Evolutionary conservation across 2,888 invertebrate species (phyloP), one percentile per base, ranked within the genome.

Genomic region (Zygogramma bicolorata): DNA sequence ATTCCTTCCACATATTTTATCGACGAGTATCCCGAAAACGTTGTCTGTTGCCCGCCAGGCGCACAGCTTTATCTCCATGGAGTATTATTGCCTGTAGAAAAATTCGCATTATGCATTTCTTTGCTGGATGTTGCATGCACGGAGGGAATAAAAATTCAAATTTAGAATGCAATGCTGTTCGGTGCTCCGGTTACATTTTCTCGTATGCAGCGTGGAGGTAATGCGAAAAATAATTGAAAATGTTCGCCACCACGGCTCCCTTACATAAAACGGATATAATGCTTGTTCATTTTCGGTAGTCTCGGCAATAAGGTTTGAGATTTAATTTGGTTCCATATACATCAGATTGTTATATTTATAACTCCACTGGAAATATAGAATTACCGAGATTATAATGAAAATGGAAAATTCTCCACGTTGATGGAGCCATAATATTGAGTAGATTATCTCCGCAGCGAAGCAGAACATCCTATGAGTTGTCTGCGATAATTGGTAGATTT

Each of bases 1-100:
- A 75, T 75, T 75, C 72, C 73, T 70, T 73, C 46, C 70, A 40
- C 77, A 77, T 77, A 77, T 74, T 75, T 77, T 68, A 75, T 68
- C 65, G 57, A 57, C 34, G 59, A 71, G 15, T 49, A 46, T 65
- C 57, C 65, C 40, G n/a, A 60, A 53, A 65, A 65, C 73, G 71
- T 71, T 69, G 74, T 75, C 74, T 77, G 71, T 5, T 38, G 63
- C 65, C 68, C 69, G 22, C 40, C 31, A 40, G 68, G 60, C n/a
- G 18, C 53, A 68, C 63, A 68, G 57, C 67, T 75, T 71, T 65
- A 73, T 76, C 70, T 71, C 42, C 18, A 65, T 57, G 65, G 66
- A 66, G 63, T 65, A 61, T 70, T 72, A 74, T 65, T 73, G 65
- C 69, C 34, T 40, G 18, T 18, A 25, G 60, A 66, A 69, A 61